phyloP scores from a whole-genome alignment of 2,888 invertebrate species.

The Morinoia aosen region DNA sequence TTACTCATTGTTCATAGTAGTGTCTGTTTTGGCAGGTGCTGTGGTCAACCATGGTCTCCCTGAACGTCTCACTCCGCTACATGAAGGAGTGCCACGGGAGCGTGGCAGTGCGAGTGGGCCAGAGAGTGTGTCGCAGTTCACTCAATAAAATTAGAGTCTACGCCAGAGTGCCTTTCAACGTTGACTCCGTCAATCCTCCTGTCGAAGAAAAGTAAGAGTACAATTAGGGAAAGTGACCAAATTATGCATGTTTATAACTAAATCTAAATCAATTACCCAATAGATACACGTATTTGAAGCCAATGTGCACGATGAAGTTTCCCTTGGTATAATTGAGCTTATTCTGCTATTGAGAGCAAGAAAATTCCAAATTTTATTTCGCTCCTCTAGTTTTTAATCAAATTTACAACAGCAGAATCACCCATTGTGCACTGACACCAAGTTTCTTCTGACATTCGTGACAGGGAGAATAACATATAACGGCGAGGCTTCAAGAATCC shows the following conservation, averaged over 20 bases:
- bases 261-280: neutral
- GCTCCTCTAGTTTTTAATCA: no score
- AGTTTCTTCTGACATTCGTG: no score
- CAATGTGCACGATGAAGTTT: neutral
- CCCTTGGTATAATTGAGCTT: no score
- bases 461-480: no score
- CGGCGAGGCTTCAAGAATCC: no score
- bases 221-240: neutral
- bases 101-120: constrained; percentile 67
- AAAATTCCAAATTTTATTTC: no score
- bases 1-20: neutral
- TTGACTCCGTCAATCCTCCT: constrained; percentile 79
- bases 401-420: no score
- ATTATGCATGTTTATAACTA: neutral
- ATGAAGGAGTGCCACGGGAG: constrained; percentile 63
- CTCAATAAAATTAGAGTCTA: constrained; percentile 72
- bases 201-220: constrained; percentile 74
- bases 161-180: constrained; percentile 81
- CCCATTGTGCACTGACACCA: no score
- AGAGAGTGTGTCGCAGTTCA: constrained; percentile 68
- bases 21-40: neutral
- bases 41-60: constrained; percentile 6
- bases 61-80: constrained; percentile 35
- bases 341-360: no score
- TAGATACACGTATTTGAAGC: neutral